Base-by-base conservation (phyloP, 2,797 vertebrate species). In the Enteromius afrohamiltoni region DNA sequence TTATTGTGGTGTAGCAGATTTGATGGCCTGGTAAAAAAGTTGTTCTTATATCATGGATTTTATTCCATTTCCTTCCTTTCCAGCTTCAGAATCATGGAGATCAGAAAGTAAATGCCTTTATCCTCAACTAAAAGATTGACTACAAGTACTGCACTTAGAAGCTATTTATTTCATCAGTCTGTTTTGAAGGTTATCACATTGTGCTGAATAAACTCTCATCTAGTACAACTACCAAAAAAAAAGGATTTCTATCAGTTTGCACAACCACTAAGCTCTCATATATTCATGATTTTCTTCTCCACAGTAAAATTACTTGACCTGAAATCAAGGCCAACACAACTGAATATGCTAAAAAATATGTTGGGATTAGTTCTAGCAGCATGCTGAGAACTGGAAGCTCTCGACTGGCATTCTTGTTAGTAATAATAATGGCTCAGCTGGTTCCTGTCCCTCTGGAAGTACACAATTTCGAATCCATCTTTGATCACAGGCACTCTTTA, bases 181-280 rank as follows among this genome's bases (percentile, higher is more conserved):
- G 31, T 51, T 82, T 53, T 76, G 21, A 82, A 75, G 69, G 70
- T 82, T 40, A 67, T 4, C n/a, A 29, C 6, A 9, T 26, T 82
- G 34, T 1, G 8, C 60, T 53, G 16, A 37, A 51, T 14, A 29
- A 11, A 19, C 42, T 75, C 29, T 67, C 29, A 23, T 81, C 17
- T 31, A 2, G 7, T 17, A 29, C 3, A 23, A 49, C 23, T n/a
- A 45, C 6, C 23, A 47, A 42, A 42, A 37, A 7, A 17, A 7
- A 80, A 34, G 2, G 7, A 65, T 74, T 34, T 64, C 29, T 51
- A 16, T 74, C 14, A 26, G 31, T 69, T 55, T 17, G 8, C 49
- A 40, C 53, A 42, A 19, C 34, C 29, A 62, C 55, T 42, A 34
- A 47, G 40, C 69, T 49, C 51, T 34, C 19, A 47, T 21, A 17